phyloP scores from a whole-genome alignment of 2,113 vertebrate species.

The Phasianus colchicus region DNA sequence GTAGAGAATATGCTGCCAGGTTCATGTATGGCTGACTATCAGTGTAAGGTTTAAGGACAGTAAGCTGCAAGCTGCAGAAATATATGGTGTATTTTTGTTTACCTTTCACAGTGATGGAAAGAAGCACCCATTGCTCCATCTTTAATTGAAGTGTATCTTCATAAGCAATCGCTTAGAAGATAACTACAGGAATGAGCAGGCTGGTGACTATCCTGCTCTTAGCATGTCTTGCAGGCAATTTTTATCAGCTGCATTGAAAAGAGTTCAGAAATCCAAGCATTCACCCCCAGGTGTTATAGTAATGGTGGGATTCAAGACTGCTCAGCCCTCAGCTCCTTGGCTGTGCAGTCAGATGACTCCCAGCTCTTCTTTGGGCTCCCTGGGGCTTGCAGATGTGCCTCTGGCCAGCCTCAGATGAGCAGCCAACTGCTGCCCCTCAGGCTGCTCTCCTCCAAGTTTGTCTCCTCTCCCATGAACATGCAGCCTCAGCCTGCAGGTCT shows the following conservation, averaged over 20 bases:
- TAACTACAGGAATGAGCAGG: neutral
- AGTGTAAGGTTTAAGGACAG: constrained; percentile 19
- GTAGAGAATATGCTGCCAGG: neutral
- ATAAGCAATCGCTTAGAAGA: neutral
- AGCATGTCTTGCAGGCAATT: neutral
- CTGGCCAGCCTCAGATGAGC: constrained; percentile 1
- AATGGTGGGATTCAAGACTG: neutral
- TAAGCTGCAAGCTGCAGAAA: neutral
- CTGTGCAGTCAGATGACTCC: neutral
- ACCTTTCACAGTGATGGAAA: accelerated
- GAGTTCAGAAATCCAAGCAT: neutral
- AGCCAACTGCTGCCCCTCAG: neutral
- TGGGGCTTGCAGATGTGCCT: neutral
- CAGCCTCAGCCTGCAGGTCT: neutral
- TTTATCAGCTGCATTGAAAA: neutral
- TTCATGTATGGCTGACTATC: neutral
- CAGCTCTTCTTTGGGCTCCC: neutral
- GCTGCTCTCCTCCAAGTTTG: neutral
- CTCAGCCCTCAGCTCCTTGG: neutral
- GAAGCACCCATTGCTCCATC: neutral
- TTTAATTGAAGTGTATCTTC: neutral
- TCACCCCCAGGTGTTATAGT: neutral
- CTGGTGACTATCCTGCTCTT: neutral
- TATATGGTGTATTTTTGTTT: constrained; percentile 14
- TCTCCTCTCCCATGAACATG: neutral